phyloP scores from a whole-genome alignment of 2,888 invertebrate genomes.

The Hemithea aestivaria region DNA sequence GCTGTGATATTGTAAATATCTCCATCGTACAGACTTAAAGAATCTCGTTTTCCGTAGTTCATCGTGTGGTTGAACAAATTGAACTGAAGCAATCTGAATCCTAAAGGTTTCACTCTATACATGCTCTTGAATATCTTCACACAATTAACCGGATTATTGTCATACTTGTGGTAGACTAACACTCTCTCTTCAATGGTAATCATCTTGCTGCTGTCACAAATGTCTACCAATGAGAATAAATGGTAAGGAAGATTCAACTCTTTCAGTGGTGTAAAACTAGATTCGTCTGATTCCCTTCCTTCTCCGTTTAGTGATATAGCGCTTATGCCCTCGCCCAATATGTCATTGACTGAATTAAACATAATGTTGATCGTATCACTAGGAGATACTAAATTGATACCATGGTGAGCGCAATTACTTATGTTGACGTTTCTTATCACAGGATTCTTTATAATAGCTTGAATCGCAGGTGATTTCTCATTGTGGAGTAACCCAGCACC shows the following conservation, averaged over 20 bases:
- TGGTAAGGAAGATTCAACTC: constrained; percentile 92
- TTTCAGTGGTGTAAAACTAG: constrained; percentile 92
- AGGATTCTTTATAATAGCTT: constrained; percentile 93
- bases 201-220: constrained; percentile 97
- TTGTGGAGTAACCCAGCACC: constrained; percentile 98
- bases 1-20: constrained; percentile 93
- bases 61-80: constrained; percentile 94
- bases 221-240: constrained; percentile 95
- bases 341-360: constrained; percentile 86
- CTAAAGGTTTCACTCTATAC: constrained; percentile 91
- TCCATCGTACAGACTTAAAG: constrained; percentile 93
- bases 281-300: constrained; percentile 90
- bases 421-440: constrained; percentile 89
- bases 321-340: constrained; percentile 93
- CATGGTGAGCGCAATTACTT: constrained; percentile 91
- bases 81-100: constrained; percentile 93
- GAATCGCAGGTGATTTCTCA: constrained; percentile 95
- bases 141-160: constrained; percentile 97
- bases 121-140: constrained; percentile 96
- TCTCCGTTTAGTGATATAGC: constrained; percentile 95
- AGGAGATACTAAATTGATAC: constrained; percentile 94
- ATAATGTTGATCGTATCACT: constrained; percentile 88
- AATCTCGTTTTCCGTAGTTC: constrained; percentile 89
- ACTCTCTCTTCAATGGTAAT: constrained; percentile 93
- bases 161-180: constrained; percentile 97